A percentile compares a stretch with the other conserved stretches of the same genome.
Conservation (phyloP, 2,797 vertebrate genomes). For the Mionectes olivaceus region DNA sequence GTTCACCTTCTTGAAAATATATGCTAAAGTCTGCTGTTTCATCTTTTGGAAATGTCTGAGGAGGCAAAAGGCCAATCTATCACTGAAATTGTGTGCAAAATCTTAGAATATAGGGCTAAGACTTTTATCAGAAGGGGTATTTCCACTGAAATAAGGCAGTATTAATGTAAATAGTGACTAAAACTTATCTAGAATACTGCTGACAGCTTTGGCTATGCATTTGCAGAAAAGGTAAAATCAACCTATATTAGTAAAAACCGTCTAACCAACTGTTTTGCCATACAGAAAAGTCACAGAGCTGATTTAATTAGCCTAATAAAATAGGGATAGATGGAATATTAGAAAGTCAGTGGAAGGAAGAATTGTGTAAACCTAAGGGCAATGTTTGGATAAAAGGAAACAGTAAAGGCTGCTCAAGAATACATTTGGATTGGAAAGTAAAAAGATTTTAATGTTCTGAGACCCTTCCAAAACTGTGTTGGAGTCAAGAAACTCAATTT, state of each 20-base stretch:
- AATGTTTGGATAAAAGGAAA: not conserved
- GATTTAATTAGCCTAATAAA: not conserved
- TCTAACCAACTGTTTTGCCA: not conserved
- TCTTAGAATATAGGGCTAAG: not conserved
- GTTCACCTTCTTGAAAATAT: not conserved
- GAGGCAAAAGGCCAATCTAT: not conserved
- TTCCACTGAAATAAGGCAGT: not conserved
- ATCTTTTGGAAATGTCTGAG: not conserved
- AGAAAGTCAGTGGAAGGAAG: not conserved
- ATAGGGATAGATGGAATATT: not conserved
- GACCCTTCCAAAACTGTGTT: not conserved
- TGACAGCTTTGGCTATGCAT: not conserved
- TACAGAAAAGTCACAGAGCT: not conserved
- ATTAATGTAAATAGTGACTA: not conserved
- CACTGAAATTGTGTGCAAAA: not conserved
- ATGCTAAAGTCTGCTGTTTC: not conserved
- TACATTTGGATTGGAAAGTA: not conserved
- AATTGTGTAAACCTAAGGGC: not conserved
- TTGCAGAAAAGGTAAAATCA: not conserved
- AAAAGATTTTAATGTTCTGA: not conserved
- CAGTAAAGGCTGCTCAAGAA: not conserved
- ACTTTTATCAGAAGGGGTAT: not conserved
- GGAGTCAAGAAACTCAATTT: not conserved
- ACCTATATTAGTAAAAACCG: not conserved
- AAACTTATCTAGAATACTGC: not conserved